Percentiles rank a stretch among this genome's conserved stretches.
These are phyloP conservation scores for Dugesia japonica DNA, from an alignment of 2,888 invertebrate genomes.

Conservation along the genomic window DNA sequence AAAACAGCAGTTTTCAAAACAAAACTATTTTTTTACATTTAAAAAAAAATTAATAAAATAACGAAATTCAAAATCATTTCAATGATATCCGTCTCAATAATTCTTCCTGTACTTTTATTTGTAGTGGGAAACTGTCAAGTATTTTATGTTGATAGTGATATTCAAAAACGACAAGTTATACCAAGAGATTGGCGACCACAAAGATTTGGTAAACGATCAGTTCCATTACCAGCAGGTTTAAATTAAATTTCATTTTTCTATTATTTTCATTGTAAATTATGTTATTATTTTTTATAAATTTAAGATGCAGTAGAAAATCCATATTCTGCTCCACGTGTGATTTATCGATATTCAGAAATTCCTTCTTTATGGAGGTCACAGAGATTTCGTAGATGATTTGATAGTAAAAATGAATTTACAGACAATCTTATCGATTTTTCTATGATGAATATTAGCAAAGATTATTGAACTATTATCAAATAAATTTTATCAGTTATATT, in stretches of 20 bases:
- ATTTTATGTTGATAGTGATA: neutral
- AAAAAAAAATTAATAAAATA: too few species aligned
- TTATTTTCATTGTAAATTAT: too few species aligned
- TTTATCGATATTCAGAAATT: neutral
- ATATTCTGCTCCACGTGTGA: neutral
- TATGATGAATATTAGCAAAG: too few species aligned
- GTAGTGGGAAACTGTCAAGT: neutral
- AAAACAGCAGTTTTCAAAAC: too few species aligned
- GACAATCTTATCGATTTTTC: too few species aligned
- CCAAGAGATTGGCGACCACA: neutral
- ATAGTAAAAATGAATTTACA: too few species aligned
- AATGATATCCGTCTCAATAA: neutral
- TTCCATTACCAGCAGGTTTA: neutral
- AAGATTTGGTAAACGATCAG: neutral
- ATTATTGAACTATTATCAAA: too few species aligned
- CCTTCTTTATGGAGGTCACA: neutral
- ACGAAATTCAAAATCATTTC: too few species aligned
- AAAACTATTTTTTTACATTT: neutral
- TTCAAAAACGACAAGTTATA: neutral
- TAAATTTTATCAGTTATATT: too few species aligned
- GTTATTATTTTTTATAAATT: neutral
- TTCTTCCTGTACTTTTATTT: neutral
- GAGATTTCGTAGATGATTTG: neutral
- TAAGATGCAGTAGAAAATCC: neutral
- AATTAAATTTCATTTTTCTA: neutral